Evolutionary conservation across 2,888 invertebrate species (phyloP).

Genomic region (Pseudanteris insignis): DNA sequence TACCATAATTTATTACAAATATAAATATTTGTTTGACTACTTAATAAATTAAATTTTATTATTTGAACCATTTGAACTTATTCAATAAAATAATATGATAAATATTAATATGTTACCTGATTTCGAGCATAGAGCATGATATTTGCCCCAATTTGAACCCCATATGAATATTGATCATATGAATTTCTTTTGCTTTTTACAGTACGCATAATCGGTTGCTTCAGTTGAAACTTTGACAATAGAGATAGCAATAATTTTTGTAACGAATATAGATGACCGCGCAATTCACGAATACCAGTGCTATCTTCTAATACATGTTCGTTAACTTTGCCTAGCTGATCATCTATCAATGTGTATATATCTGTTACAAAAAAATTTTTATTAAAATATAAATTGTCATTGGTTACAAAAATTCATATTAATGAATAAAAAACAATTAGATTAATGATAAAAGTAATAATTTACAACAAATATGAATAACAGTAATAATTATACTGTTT

Average conservation of each 20-base stretch:
- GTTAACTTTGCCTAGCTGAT: slow-evolving; percentile 53
- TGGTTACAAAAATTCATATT: slow-evolving; percentile 1
- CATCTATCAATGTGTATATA: slow-evolving; percentile 63
- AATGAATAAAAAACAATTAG: slow-evolving; percentile 6
- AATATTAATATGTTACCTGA: slow-evolving; percentile 56
- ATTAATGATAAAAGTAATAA: too few species aligned
- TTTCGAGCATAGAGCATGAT: slow-evolving; percentile 77
- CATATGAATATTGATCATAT: slow-evolving; percentile 54
- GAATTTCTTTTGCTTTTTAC: slow-evolving; percentile 48
- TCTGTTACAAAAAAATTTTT: too few species aligned
- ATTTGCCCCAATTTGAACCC: slow-evolving; percentile 75
- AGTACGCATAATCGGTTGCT: slow-evolving; percentile 41
- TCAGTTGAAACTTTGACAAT: slow-evolving; percentile 75
- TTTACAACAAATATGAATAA: too few species aligned
- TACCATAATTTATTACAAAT: too few species aligned
- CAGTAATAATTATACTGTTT: too few species aligned
- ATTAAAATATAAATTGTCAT: too few species aligned
- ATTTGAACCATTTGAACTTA: background rate
- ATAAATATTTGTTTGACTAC: too few species aligned
- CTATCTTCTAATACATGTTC: slow-evolving; percentile 52
- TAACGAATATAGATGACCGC: slow-evolving; percentile 74
- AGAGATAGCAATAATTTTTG: slow-evolving; percentile 80
- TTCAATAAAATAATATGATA: background rate
- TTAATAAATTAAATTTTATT: background rate
- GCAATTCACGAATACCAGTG: slow-evolving; percentile 62